phyloP scores from a whole-genome alignment of 2,797 vertebrate genomes.

The Pristis pectinata region DNA sequence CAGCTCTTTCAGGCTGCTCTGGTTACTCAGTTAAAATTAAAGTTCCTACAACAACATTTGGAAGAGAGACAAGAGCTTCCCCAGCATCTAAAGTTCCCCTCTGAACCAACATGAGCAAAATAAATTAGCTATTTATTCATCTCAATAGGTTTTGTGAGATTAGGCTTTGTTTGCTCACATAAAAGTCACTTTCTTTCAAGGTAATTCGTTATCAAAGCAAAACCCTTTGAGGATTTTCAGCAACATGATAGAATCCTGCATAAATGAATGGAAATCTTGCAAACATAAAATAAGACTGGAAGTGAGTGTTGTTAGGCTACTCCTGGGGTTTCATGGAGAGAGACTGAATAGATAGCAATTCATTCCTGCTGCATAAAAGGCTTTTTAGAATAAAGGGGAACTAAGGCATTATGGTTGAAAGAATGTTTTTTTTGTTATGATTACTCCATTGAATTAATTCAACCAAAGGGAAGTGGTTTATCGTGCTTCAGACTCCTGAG shows the following conservation, averaged over 20 bases:
- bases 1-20: background rate
- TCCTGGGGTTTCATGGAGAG: background rate
- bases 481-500: background rate
- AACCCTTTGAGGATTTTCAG: slow-evolving; percentile 16
- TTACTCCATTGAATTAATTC: background rate
- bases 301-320: background rate
- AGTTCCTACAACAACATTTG: background rate
- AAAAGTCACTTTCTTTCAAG: background rate
- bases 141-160: background rate
- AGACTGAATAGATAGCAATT: background rate
- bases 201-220: background rate
- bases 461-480: background rate
- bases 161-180: background rate
- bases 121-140: background rate
- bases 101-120: background rate
- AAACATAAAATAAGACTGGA: background rate
- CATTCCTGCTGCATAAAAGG: background rate
- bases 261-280: background rate
- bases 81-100: background rate
- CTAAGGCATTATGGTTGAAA: background rate
- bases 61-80: background rate
- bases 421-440: background rate
- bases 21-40: background rate
- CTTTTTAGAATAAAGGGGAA: background rate
- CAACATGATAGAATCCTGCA: background rate